A percentile compares a stretch with the other conserved stretches of the same genome.
These are phyloP conservation scores for Gymnarchus niloticus DNA, from an alignment of 2,113 vertebrate genomes.

Conservation along the genomic window DNA sequence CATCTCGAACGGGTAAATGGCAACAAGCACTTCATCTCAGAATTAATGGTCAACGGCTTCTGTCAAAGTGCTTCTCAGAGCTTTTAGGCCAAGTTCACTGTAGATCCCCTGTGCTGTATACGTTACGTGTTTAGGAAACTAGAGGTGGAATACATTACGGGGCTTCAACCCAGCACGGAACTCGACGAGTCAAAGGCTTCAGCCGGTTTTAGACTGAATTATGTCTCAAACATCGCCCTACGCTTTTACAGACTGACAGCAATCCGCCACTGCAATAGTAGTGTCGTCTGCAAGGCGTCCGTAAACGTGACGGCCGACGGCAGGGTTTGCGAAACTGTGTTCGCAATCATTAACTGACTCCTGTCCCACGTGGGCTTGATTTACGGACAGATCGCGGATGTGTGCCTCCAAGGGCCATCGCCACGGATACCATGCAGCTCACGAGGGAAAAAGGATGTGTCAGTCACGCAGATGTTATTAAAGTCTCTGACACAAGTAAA, in stretches of 20 bases:
- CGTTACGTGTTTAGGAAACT: not conserved
- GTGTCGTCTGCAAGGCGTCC: not conserved
- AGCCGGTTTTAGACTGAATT: not conserved
- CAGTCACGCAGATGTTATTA: slow-evolving; percentile 2
- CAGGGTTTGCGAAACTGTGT: not conserved
- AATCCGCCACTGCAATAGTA: no score
- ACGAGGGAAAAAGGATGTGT: not conserved
- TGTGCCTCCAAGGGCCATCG: no score
- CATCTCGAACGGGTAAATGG: not conserved
- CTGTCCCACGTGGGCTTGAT: not conserved
- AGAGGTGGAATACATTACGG: not conserved
- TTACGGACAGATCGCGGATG: not conserved
- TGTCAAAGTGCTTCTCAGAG: not conserved
- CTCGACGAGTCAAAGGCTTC: not conserved
- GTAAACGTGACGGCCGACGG: not conserved
- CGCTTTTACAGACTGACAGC: not conserved
- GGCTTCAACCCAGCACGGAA: not conserved
- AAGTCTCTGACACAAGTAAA: slow-evolving; percentile 8
- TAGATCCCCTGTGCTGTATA: not conserved
- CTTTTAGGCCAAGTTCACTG: not conserved
- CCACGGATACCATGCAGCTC: not conserved
- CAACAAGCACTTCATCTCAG: not conserved
- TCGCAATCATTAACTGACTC: not conserved
- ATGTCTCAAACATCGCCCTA: not conserved
- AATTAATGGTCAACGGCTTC: not conserved